Percentiles rank a stretch among this genome's conserved stretches.
Evolutionary conservation across 2,797 vertebrate species (phyloP).

Genomic region (Syngnathus rostellatus): DNA sequence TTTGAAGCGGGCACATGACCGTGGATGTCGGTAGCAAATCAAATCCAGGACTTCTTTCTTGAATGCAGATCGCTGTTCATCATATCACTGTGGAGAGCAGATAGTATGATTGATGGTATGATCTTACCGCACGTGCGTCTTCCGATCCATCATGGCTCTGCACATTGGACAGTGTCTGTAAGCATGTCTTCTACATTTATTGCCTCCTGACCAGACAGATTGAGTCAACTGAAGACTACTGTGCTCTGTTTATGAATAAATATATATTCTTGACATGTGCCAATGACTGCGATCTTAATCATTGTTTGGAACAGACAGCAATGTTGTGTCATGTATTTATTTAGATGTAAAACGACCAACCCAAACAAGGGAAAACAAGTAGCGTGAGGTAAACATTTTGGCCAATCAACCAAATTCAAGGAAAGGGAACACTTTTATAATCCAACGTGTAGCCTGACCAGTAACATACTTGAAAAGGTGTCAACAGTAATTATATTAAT

Average conservation of each 20-base stretch:
- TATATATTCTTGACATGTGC: conserved; percentile 57
- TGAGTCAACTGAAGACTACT: conserved; percentile 24
- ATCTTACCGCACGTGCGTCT: conserved; percentile 13
- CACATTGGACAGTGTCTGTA: conserved; percentile 46
- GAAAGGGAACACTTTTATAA: too few relatives aligned
- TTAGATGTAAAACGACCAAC: too few relatives aligned
- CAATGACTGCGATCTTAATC: conserved; percentile 23
- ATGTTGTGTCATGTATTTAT: too few relatives aligned
- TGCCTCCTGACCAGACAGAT: conserved; percentile 51
- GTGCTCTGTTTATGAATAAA: conserved; percentile 59
- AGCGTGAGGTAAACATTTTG: too few relatives aligned
- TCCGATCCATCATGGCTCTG: conserved; percentile 14
- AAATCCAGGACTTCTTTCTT: background rate
- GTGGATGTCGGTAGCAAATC: background rate
- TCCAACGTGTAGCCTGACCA: too few relatives aligned
- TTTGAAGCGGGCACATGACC: background rate
- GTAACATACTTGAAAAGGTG: too few relatives aligned
- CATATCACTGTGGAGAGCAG: background rate
- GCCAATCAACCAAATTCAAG: too few relatives aligned
- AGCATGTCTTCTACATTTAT: conserved; percentile 60
- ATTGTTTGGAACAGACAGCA: too few relatives aligned
- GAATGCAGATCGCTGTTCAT: background rate
- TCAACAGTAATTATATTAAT: too few relatives aligned
- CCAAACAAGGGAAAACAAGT: too few relatives aligned
- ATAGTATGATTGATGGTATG: conserved; percentile 1